A percentile compares a stretch with the other conserved stretches of the same genome.
Conservation (phyloP, 2,888 invertebrate species). For the Drosophila flavopinicola region DNA sequence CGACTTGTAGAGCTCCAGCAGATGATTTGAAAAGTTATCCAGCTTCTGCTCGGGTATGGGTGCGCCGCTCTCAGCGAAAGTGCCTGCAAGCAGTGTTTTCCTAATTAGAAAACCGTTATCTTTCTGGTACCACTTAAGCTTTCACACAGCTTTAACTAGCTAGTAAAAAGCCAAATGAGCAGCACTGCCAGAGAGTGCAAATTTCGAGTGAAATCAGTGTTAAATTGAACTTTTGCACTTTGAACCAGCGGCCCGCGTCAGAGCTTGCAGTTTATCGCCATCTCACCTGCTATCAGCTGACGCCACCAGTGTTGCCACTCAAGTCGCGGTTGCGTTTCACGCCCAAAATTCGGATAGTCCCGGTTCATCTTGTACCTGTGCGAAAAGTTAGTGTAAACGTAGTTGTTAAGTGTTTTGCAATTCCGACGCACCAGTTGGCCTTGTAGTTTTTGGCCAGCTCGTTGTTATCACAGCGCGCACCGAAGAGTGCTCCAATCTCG, state of each 20-base stretch:
- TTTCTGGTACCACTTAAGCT: too few species aligned
- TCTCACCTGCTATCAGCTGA: conserved; percentile 82
- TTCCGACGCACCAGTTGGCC: conserved; percentile 86
- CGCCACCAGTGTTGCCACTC: conserved; percentile 94
- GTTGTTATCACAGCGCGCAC: conserved; percentile 87
- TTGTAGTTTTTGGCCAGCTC: conserved; percentile 87
- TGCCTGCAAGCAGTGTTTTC: conserved; percentile 57
- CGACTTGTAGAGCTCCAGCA: conserved; percentile 90
- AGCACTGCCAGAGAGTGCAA: too few species aligned
- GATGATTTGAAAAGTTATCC: conserved; percentile 86
- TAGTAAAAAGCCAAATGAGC: too few species aligned
- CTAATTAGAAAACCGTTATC: too few species aligned
- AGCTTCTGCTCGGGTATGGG: conserved; percentile 83
- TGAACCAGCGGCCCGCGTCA: conserved; percentile 14
- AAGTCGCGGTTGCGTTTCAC: conserved; percentile 86
- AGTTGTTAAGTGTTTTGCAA: too few species aligned
- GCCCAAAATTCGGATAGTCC: conserved; percentile 93
- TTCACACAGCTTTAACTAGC: too few species aligned
- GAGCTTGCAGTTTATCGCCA: conserved; percentile 41
- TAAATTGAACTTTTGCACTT: conserved; percentile 31
- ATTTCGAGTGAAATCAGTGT: neutral
- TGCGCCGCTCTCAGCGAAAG: conserved; percentile 82
- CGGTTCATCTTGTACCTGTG: conserved; percentile 86
- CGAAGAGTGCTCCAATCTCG: conserved; percentile 88
- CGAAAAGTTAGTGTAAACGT: neutral